Evolutionary conservation across 2,888 invertebrate genomes (phyloP), one percentile per base, ranked within the genome.

Genomic region (Brassicogethes aeneus): DNA sequence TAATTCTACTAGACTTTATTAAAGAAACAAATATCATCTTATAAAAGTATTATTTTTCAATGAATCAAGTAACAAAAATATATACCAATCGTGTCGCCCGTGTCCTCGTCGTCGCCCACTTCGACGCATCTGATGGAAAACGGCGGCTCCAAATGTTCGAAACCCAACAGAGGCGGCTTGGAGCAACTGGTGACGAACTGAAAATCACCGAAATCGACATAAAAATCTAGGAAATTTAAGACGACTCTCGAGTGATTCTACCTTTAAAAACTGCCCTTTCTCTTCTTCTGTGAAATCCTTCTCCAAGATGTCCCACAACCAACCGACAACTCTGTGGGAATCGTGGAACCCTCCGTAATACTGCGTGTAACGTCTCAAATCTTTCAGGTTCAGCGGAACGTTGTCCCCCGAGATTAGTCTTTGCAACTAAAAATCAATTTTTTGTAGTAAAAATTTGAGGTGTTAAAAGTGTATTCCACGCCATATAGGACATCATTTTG

Each of bases 321-420:
- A 99, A 63, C 89, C 85, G 37, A 99, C 90, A 37, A 99, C 95
- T 52, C 92, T 79, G 72, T 97, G 97, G 44, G 91, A 92, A 74
- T 91, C 92, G 69, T 99, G 99, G 71, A 99, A 99, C 3, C 99
- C 99, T 43, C 99, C 99, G 71, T 96, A 99, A 72, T 99, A 99
- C 69, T 96, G 95, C 7, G 96, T 96, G 71, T 99, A 88, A 39
- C 80, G 82, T 2, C 93, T 75, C 46, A 92, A 68, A 69, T 92
- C 91, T 51, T 80, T 77, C 52, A 96, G 70, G 72, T 97, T 95
- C 32, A 97, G 70, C 0, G 94, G 94, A 23, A 85, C 85, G 61
- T 92, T 94, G 69, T 96, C 96, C 3, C 97, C 97, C 46, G 95
- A 94, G 55, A 97, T 94, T 15, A 97, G 73, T 41, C 94, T 79